Evolutionary conservation across 2,113 vertebrate species (phyloP).

Genomic region (Sialia sialis): DNA sequence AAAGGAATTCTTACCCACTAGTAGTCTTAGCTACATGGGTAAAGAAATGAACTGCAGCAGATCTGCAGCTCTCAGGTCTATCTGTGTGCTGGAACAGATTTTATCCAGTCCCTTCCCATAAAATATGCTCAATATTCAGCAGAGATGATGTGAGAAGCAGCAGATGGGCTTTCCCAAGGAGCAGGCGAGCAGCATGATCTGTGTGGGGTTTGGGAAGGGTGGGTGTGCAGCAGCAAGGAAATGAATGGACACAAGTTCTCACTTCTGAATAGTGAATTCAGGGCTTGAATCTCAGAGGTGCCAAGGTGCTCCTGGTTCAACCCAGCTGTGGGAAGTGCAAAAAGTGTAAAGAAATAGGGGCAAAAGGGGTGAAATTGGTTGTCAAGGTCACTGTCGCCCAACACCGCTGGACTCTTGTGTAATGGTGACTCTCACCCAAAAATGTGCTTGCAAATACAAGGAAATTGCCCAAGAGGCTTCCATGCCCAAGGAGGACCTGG

Average conservation of each 20-base stretch:
- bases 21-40: not conserved
- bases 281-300: not conserved
- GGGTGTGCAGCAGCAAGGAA: not conserved
- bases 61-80: not conserved
- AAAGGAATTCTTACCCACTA: not conserved
- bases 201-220: not conserved
- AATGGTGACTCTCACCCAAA: not conserved
- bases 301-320: not conserved
- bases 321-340: not conserved
- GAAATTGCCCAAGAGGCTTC: not conserved
- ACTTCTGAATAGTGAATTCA: not conserved
- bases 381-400: fast-evolving
- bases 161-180: not conserved
- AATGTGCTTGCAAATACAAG: not conserved
- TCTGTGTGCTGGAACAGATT: not conserved
- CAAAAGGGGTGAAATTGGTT: not conserved
- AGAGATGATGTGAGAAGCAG: not conserved
- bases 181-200: not conserved
- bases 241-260: not conserved
- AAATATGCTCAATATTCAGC: not conserved
- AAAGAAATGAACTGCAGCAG: not conserved
- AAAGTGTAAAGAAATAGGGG: not conserved
- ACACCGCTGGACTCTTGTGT: fast-evolving
- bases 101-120: not conserved
- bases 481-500: not conserved